These are phyloP conservation scores for Drosophila lowei DNA, from an alignment of 1,140 invertebrate species.

Conservation along the genomic window DNA sequence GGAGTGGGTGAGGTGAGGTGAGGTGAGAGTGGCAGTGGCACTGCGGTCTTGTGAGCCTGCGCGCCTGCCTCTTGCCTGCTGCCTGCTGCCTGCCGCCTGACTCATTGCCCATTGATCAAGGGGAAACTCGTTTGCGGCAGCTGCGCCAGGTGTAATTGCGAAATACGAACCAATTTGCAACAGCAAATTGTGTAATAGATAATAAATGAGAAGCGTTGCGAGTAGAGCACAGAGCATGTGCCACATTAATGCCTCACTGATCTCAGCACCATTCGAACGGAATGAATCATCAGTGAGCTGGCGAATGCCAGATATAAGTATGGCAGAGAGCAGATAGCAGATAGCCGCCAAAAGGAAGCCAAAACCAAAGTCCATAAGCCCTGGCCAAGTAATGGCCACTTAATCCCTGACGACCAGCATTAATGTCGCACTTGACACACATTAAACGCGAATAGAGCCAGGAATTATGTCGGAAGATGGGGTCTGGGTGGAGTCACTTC, in stretches of 20 bases:
- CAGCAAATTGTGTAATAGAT: conserved; percentile 71
- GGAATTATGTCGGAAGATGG: conserved; percentile 37
- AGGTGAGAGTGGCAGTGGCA: conserved; percentile 18
- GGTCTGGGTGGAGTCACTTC: conserved; percentile 1
- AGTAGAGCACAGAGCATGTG: conserved; percentile 35
- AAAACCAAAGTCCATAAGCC: conserved; percentile 31
- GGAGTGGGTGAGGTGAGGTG: conserved; percentile 32
- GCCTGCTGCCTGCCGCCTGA: conserved; percentile 52
- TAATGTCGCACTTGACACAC: conserved; percentile 77
- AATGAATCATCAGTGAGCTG: conserved; percentile 60
- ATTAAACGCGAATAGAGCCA: conserved; percentile 43
- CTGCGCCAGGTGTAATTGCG: conserved; percentile 75
- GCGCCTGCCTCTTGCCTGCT: conserved; percentile 42
- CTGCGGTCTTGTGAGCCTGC: conserved; percentile 57
- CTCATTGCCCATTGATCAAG: conserved; percentile 31
- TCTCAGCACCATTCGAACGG: conserved; percentile 35
- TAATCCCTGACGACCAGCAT: conserved; percentile 64
- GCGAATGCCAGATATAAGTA: conserved; percentile 23
- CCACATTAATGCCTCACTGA: conserved; percentile 67
- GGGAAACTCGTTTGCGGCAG: conserved; percentile 43
- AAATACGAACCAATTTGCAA: conserved; percentile 65
- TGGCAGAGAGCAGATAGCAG: too few species aligned
- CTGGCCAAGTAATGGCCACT: conserved; percentile 60
- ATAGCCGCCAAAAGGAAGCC: too few species aligned
- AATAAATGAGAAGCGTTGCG: conserved; percentile 58